Base-by-base conservation (phyloP, 2,797 vertebrate species). In the Rhynchonycteris naso region DNA sequence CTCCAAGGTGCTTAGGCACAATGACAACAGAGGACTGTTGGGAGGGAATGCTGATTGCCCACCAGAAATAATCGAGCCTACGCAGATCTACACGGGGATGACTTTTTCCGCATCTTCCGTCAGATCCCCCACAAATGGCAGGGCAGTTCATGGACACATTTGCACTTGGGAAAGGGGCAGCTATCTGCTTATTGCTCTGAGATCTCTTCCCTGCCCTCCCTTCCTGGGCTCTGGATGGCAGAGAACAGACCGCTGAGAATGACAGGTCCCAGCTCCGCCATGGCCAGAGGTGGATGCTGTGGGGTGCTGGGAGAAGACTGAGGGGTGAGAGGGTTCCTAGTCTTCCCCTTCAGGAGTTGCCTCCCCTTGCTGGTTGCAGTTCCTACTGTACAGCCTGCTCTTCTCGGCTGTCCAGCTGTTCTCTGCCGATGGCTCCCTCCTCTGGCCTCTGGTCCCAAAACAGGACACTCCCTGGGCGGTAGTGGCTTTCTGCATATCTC, bases 101-200 rank as follows among this genome's bases (percentile, higher is more conserved):
- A 9, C 18, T 38, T 52, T 24, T 15, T 14, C 24, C 38, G 8
- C 5, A 0, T 30, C 52, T 33, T 22, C 80, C 0, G 12, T 43
- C 6, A 22, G 3, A 15, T 9, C 18, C 1, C 2, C 47, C 24
- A 30, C 28, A 5, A 5, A 7, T 1, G n/a, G 22, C 12, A 12
- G n/a, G 50, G 13, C 2, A 7, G 54, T 3, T 13, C 12, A 3
- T 0, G 0, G 33, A 9, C 0, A 0, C 0, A 1, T 5, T 24
- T 19, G 14, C 43, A 5, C 15, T 26, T 12, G 78, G 81, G 56
- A 68, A 47, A 2, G 58, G 66, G 26, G 4, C 9, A 1, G 43
- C 1, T 0, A 0, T 15, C 21, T 12, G 4, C 50, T 61, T 38
- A 5, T 11, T n/a, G 50, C 6, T 19, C 5, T 3, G 22, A 54